Percentiles rank a stretch among this genome's conserved stretches.
phyloP scores from a whole-genome alignment of 2,113 vertebrate genomes.

The Galemys pyrenaicus region DNA sequence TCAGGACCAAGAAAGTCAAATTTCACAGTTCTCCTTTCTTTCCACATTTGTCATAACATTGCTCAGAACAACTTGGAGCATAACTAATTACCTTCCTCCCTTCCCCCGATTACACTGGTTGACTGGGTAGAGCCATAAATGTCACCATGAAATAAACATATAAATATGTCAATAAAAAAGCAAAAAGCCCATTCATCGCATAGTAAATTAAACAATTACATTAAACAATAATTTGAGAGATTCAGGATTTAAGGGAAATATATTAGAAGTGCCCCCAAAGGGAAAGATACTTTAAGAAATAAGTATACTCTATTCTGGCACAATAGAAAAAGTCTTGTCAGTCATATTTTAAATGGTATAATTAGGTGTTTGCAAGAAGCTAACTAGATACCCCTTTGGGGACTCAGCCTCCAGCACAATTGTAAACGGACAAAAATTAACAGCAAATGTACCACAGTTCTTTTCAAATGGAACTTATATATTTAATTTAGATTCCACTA shows the following conservation, averaged over 20 bases:
- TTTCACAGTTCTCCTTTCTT: slow-evolving; percentile 17
- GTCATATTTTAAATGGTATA: not conserved
- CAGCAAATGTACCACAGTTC: not conserved
- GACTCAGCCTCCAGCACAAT: not conserved
- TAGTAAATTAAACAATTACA: not conserved
- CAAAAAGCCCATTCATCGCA: not conserved
- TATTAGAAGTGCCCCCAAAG: not conserved
- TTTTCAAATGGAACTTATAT: slow-evolving; percentile 54
- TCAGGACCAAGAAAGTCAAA: not conserved
- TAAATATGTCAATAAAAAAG: slow-evolving; percentile 32
- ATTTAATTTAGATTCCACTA: slow-evolving; percentile 68
- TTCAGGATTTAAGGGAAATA: not conserved
- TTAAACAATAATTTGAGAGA: slow-evolving; percentile 30
- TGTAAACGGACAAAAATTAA: not conserved
- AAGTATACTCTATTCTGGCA: not conserved
- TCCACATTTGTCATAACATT: slow-evolving; percentile 11
- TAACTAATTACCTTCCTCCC: not conserved
- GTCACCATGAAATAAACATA: slow-evolving; percentile 22
- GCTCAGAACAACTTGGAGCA: not conserved
- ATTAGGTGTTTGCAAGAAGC: slow-evolving; percentile 2
- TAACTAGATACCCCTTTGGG: not conserved
- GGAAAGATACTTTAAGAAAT: not conserved
- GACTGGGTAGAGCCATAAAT: not conserved
- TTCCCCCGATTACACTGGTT: not conserved
- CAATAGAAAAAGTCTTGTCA: not conserved